phyloP scores from a whole-genome alignment of 2,888 invertebrate species.

The Drosophila koepferae region DNA sequence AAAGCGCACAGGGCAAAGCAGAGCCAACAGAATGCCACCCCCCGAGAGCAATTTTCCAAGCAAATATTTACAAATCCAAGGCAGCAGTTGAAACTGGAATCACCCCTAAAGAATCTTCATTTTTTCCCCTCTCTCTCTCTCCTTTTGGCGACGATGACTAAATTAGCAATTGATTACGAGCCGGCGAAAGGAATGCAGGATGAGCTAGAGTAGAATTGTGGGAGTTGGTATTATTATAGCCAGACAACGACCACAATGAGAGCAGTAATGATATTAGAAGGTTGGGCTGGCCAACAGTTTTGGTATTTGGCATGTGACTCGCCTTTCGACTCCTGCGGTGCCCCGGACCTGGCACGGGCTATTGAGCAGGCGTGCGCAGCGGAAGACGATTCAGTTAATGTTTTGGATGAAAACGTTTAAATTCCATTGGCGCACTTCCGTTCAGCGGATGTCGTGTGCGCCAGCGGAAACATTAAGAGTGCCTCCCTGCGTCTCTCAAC shows the following conservation, averaged over 20 bases:
- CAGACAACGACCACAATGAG: conserved; percentile 72
- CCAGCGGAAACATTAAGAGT: conserved; percentile 83
- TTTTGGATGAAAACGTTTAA: conserved; percentile 80
- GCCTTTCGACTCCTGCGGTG: conserved; percentile 57
- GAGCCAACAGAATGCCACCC: conserved; percentile 32
- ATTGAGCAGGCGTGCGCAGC: conserved; percentile 74
- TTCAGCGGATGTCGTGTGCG: conserved; percentile 83
- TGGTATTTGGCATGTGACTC: conserved; percentile 8
- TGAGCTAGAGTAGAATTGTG: conserved; percentile 7
- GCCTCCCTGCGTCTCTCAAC: conserved; percentile 13
- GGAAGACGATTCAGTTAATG: conserved; percentile 80
- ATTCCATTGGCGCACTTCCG: conserved; percentile 80
- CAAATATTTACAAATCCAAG: conserved; percentile 71
- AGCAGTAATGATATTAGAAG: conserved; percentile 73
- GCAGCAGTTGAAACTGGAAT: conserved; percentile 3
- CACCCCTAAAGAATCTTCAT: conserved; percentile 49
- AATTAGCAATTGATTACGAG: conserved; percentile 72
- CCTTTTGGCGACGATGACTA: conserved; percentile 65
- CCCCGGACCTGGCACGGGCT: conserved; percentile 54
- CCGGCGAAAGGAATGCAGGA: conserved; percentile 6
- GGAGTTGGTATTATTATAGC: conserved; percentile 19
- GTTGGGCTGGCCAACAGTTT: conserved; percentile 15
- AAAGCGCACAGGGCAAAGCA: conserved; percentile 9
- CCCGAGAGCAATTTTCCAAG: conserved; percentile 51
- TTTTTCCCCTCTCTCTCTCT: neutral